Evolutionary conservation across 1,140 invertebrate species (phyloP).

Genomic region (Caenorhabditis inopinata): DNA sequence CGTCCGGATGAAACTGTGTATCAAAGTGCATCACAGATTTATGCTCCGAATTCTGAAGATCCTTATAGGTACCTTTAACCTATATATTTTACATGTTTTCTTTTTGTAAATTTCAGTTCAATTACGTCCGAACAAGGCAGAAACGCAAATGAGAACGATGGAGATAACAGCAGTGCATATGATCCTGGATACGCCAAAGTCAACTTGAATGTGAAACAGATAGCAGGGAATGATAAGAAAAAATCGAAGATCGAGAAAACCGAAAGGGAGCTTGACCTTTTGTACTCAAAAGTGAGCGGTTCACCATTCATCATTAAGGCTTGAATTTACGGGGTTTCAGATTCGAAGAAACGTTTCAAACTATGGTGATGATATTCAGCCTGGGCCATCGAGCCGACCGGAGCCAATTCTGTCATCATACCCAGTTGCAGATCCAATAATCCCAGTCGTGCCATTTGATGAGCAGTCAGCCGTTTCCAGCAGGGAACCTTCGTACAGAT

Average conservation of each 20-base stretch:
- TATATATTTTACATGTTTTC: neutral
- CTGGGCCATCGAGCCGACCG: neutral
- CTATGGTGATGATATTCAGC: neutral
- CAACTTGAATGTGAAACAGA: neutral
- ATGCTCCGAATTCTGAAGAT: conserved; percentile 39
- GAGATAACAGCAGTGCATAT: conserved; percentile 41
- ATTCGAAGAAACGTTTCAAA: neutral
- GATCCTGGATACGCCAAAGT: conserved; percentile 46
- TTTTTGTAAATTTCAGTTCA: conserved; percentile 14
- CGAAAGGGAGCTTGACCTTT: conserved; percentile 34
- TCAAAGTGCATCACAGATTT: conserved; percentile 48
- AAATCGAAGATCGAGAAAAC: conserved; percentile 25
- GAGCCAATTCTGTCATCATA: neutral
- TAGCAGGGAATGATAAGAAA: neutral
- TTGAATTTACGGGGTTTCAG: neutral
- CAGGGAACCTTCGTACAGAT: conserved; percentile 44
- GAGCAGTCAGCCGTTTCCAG: conserved; percentile 2
- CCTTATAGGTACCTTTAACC: conserved; percentile 34
- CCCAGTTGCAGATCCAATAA: neutral
- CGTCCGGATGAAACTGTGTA: conserved; percentile 3
- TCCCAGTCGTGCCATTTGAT: neutral
- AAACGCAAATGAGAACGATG: conserved; percentile 26
- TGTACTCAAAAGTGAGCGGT: conserved; percentile 35
- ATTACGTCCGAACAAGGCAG: conserved; percentile 33
- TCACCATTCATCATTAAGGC: too few relatives aligned